Base-by-base conservation (phyloP, 1,140 invertebrate species). In the Drosophila asahinai region DNA sequence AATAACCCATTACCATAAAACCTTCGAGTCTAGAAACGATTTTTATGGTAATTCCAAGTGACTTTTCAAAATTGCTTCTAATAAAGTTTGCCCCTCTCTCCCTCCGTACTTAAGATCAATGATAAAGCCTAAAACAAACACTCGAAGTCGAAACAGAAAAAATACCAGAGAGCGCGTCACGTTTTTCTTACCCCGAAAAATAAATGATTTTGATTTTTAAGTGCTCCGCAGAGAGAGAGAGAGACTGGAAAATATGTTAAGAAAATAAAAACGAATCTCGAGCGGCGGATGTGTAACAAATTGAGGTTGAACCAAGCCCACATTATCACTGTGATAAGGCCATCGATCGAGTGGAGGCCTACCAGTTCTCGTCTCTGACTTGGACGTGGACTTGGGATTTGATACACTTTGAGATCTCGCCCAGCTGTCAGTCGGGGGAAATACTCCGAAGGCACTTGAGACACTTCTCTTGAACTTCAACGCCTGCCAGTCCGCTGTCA, bases 401-500 rank as follows among this genome's bases (percentile, higher is more conserved):
- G 25, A 55, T 63, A 55, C 54, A 30, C 25, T 45, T 45, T 40
- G 61, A 61, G 82, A 70, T 78, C 75, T 78, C 75, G 58, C 66
- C 71, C 84, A 81, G 84, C 72, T 86, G 86, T 83, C 84, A 73
- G 78, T 68, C 40, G 54, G 70, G 72, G 60, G 63, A 64, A 84
- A 90, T 90, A 84, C 84, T 89, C 71, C 86, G 81, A 90, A 90
- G 83, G 86, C 86, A 90, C 86, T 90, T 90, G 86, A 90, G 86
- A 90, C 86, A 90, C 84, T 90, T 90, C 86, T 86, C 86, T 90
- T 77, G 86, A 90, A 90, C 81, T 80, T 90, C 86, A 90, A 90
- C 86, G 86, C 86, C 86, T 90, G 86, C 86, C 86, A 89, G 63
- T 42, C 63, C 72, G 86, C 86, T 89, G 86, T 89, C 86, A 89